phyloP scores from a whole-genome alignment of 2,888 invertebrate genomes.

The Pediacus dermestoides region DNA sequence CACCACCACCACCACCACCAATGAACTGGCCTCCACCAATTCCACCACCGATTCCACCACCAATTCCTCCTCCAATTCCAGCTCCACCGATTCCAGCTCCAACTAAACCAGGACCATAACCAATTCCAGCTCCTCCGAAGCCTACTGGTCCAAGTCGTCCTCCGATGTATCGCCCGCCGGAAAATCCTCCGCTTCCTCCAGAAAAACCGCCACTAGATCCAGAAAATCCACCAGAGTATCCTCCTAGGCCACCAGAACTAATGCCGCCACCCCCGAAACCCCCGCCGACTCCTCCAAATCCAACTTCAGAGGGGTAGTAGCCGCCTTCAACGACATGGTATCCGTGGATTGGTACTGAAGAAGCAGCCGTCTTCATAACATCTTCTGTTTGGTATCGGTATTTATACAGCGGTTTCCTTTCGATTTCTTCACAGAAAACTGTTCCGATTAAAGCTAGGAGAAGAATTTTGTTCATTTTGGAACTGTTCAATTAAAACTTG shows the following conservation, averaged over 20 bases:
- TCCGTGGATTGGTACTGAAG: constrained; percentile 48
- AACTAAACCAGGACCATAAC: constrained; percentile 37
- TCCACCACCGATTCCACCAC: constrained; percentile 19
- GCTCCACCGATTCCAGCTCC: constrained; percentile 27
- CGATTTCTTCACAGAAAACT: constrained; percentile 17
- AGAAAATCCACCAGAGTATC: constrained; percentile 12
- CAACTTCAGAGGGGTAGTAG: constrained; percentile 51
- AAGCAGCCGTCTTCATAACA: constrained; percentile 45
- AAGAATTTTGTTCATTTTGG: constrained; percentile 19
- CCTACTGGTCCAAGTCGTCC: constrained; percentile 32
- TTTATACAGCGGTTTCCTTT: constrained; percentile 39
- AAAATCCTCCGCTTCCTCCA: too few species aligned
- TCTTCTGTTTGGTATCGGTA: constrained; percentile 47
- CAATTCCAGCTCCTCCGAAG: constrained; percentile 11
- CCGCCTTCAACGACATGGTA: constrained; percentile 60
- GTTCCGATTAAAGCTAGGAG: constrained; percentile 15
- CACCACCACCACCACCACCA: constrained; percentile 26
- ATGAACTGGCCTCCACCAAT: constrained; percentile 33
- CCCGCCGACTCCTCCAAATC: constrained; percentile 36
- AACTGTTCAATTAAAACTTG: too few species aligned
- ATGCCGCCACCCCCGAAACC: constrained; percentile 27
- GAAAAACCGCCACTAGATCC: background rate
- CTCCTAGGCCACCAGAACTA: constrained; percentile 34
- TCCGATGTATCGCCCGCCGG: constrained; percentile 42
- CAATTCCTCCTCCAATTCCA: constrained; percentile 11